Conservation (phyloP, 2,797 vertebrate species). For the Oreochromis grahami region DNA sequence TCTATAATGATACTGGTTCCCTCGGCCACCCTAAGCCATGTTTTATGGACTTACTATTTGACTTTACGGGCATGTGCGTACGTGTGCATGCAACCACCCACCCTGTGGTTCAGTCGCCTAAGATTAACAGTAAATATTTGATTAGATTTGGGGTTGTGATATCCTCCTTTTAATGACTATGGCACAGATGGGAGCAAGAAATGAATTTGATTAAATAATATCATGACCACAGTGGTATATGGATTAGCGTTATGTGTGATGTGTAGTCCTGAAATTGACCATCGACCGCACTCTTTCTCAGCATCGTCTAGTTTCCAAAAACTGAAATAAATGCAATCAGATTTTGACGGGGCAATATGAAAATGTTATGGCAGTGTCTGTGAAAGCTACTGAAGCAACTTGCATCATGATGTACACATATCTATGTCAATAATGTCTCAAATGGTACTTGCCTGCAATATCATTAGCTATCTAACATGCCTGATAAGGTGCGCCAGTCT, state of each 20-base stretch:
- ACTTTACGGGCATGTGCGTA: not conserved
- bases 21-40: slow-evolving; percentile 7
- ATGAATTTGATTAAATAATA: not conserved
- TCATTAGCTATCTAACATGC: not conserved
- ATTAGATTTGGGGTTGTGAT: slow-evolving; percentile 19
- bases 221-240: not conserved
- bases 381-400: not conserved
- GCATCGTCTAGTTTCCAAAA: not conserved
- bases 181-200: not conserved
- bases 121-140: slow-evolving; percentile 16
- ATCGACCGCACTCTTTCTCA: not conserved
- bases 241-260: not conserved
- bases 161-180: not conserved
- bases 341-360: not conserved
- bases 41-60: not conserved
- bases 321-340: not conserved
- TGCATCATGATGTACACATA: not conserved
- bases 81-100: not conserved
- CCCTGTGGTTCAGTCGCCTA: not conserved
- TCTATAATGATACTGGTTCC: not conserved
- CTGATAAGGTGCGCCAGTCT: not conserved
- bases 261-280: not conserved
- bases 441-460: not conserved
- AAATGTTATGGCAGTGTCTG: not conserved
- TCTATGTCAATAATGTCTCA: not conserved